These are phyloP conservation scores for Atlantisia rogersi DNA, from an alignment of 2,113 vertebrate genomes.

Conservation along the genomic window DNA sequence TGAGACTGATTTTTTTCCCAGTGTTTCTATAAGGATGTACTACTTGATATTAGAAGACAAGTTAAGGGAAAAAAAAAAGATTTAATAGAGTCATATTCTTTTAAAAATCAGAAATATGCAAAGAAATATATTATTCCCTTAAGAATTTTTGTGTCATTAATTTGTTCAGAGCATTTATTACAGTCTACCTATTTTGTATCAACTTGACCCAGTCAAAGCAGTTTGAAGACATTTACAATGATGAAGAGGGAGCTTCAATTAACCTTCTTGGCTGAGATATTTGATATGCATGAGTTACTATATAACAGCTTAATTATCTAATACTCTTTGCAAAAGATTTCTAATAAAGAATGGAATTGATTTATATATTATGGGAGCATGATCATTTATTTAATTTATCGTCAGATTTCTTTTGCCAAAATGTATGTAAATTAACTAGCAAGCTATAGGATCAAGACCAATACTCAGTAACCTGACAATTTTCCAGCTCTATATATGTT, in stretches of 20 bases:
- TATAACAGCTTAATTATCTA: slow-evolving; percentile 78
- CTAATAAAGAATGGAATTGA: slow-evolving; percentile 80
- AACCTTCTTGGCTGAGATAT: slow-evolving; percentile 75
- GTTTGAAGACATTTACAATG: slow-evolving; percentile 73
- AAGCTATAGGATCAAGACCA: slow-evolving; percentile 9
- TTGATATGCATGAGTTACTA: slow-evolving; percentile 79
- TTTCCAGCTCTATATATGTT: background rate
- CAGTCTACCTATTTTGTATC: slow-evolving; percentile 74
- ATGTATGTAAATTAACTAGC: slow-evolving; percentile 57
- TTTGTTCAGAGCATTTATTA: slow-evolving; percentile 70
- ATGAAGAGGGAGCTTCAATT: slow-evolving; percentile 77
- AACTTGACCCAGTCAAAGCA: slow-evolving; percentile 73
- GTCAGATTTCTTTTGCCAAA: slow-evolving; percentile 66
- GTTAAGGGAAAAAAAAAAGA: background rate
- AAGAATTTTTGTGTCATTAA: slow-evolving; percentile 31
- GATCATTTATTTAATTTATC: slow-evolving; percentile 75
- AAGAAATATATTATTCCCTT: slow-evolving; percentile 38
- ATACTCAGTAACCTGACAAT: background rate
- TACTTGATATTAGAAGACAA: background rate
- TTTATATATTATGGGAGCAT: slow-evolving; percentile 74
- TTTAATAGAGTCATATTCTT: background rate
- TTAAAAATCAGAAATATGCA: slow-evolving; percentile 48
- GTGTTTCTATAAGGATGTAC: background rate
- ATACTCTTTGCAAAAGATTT: slow-evolving; percentile 76
- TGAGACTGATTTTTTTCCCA: background rate